These are phyloP conservation scores for Glaucopsyche alexis DNA, from an alignment of 2,888 invertebrate species.

Conservation along the genomic window DNA sequence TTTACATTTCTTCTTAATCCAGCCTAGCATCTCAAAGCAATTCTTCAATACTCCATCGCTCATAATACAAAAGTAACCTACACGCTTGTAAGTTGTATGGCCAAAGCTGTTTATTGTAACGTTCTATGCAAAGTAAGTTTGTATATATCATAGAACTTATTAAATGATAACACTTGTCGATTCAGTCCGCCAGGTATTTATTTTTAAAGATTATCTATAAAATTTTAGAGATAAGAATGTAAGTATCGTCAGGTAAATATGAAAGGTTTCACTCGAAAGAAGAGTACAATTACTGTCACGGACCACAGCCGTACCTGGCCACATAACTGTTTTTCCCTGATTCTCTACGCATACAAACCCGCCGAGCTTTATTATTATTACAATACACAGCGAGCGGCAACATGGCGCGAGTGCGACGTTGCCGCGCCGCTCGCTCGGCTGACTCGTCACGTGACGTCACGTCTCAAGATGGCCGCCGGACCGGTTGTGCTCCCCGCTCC, in stretches of 20 bases:
- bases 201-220: neutral
- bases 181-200: neutral
- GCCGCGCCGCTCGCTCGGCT: constrained; percentile 71
- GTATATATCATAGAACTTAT: neutral
- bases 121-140: neutral
- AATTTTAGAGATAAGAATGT: constrained; percentile 8
- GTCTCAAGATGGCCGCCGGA: constrained; percentile 79
- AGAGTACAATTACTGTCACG: constrained; percentile 32
- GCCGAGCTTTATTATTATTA: constrained; percentile 68
- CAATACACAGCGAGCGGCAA: constrained; percentile 68
- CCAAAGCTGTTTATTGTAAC: too few relatives aligned
- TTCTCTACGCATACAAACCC: constrained; percentile 69
- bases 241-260: constrained; percentile 14
- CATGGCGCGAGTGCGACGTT: constrained; percentile 66
- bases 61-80: too few relatives aligned
- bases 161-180: neutral
- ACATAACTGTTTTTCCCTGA: constrained; percentile 73
- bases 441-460: constrained; percentile 80
- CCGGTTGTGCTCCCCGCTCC: constrained; percentile 66
- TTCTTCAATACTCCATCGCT: too few relatives aligned
- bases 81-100: too few relatives aligned
- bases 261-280: constrained; percentile 1
- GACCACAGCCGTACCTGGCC: constrained; percentile 60
- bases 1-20: too few relatives aligned
- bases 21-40: too few relatives aligned